Conservation (phyloP, 2,888 invertebrate genomes). For the Junonia oenone region DNA sequence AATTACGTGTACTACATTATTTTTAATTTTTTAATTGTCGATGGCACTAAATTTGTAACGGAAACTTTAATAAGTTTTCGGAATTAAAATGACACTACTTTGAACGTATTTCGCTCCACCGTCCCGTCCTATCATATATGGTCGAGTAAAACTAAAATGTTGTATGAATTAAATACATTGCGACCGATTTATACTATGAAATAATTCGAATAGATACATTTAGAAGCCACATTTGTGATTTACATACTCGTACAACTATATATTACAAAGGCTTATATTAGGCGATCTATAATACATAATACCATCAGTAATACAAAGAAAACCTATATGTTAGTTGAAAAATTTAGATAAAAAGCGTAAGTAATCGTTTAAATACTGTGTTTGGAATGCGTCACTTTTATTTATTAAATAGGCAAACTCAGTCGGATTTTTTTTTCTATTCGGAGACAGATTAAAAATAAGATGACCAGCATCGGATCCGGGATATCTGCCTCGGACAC, state of each 20-base stretch:
- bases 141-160: conserved; percentile 21
- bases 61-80: neutral
- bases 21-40: neutral
- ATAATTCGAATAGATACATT: conserved; percentile 30
- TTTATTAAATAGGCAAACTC: conserved; percentile 47
- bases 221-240: conserved; percentile 48
- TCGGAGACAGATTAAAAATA: conserved; percentile 41
- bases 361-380: conserved; percentile 54
- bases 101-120: conserved; percentile 8
- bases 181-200: conserved; percentile 35
- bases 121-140: conserved; percentile 9
- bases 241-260: conserved; percentile 36
- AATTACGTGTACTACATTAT: neutral
- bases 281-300: conserved; percentile 42
- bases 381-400: conserved; percentile 70
- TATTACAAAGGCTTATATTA: conserved; percentile 35
- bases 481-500: conserved; percentile 44
- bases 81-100: neutral
- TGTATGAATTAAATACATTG: conserved; percentile 38
- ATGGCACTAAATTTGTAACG: conserved; percentile 10
- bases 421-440: conserved; percentile 41
- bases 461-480: conserved; percentile 63
- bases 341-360: conserved; percentile 53
- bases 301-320: conserved; percentile 42
- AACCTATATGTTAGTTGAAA: conserved; percentile 31